Base-by-base conservation (phyloP, 2,888 invertebrate genomes). In the Eupithecia subumbrata region DNA sequence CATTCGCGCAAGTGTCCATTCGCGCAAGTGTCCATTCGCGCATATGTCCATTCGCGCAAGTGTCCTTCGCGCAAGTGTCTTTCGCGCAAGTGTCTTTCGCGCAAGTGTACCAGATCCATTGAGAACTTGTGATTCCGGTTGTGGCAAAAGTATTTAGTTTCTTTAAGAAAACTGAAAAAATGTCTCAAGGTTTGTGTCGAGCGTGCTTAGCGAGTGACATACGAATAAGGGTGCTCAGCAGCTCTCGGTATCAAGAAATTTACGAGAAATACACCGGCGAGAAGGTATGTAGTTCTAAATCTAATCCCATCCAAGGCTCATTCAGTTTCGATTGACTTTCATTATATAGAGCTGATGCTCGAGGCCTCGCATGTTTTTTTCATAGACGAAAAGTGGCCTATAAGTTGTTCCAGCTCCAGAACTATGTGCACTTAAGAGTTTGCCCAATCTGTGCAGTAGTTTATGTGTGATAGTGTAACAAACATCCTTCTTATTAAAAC, bases 201-300 rank as follows among this genome's bases (percentile, higher is more conserved):
- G 67, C 63, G 11, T 77, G 77, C 48, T 56, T 77, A 7, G 48
- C 72, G 2, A 63, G 70, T 68, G 68, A 73, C 48, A 34, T 68
- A 9, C 69, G 60, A 63, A 70, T 77, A 72, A 14, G 73, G 16
- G 22, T 67, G 7, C 72, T 77, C 1, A 45, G 22, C 48, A 67
- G 11, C 70, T 63, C 77, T 14, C 72, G 74, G 16, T 77, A 73
- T 34, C 70, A 68, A 40, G 77, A 75, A 22, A 64, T 77, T 40
- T 75, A 67, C 48, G 77, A 75, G 70, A 77, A 75, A 64, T 25
- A 69, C 14, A 71, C 77, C 0, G 77, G 77, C 8, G 72, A 72
- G 1, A 70, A 71, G 74, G 77, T 77, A 69, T 22, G 69, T 72
- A 56, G 12, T 12, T 22, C 5, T 11, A 37, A 40, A 18, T 37